Conservation (phyloP, 2,888 invertebrate genomes). For the Villa cingulata region DNA sequence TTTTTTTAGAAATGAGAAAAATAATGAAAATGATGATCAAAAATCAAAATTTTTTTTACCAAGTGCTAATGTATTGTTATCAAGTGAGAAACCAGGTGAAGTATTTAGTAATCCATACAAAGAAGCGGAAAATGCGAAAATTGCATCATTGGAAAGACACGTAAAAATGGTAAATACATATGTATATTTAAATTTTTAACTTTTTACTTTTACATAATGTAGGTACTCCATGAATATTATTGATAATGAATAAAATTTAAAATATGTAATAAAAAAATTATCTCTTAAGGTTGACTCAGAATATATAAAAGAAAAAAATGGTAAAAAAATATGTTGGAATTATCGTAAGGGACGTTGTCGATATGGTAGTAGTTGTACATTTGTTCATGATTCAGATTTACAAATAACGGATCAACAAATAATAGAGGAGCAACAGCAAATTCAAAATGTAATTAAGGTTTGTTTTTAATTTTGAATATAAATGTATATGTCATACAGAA, state of each 20-base stretch:
- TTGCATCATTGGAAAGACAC: slow-evolving; percentile 76
- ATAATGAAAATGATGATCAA: too few relatives aligned
- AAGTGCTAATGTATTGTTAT: slow-evolving; percentile 25
- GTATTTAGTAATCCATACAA: slow-evolving; percentile 81
- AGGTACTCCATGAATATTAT: too few relatives aligned
- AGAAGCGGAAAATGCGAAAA: slow-evolving; percentile 73
- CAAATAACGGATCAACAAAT: slow-evolving; percentile 45
- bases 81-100: slow-evolving; percentile 21
- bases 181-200: not conserved
- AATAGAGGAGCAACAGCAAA: slow-evolving; percentile 21
- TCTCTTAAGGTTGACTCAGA: slow-evolving; percentile 43
- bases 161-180: slow-evolving; percentile 66
- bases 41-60: slow-evolving; percentile 13
- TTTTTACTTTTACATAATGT: too few relatives aligned
- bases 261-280: not conserved
- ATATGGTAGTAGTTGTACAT: slow-evolving; percentile 84
- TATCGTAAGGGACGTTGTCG: slow-evolving; percentile 80
- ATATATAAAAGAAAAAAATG: slow-evolving; percentile 66
- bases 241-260: too few relatives aligned
- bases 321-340: slow-evolving; percentile 85
- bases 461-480: not conserved
- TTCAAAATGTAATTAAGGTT: not conserved
- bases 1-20: not conserved
- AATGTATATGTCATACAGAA: not conserved
- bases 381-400: slow-evolving; percentile 79